Evolutionary conservation across 1,140 invertebrate species (phyloP), one percentile per base, ranked within the genome.

Genomic region (Cotesia typhae): DNA sequence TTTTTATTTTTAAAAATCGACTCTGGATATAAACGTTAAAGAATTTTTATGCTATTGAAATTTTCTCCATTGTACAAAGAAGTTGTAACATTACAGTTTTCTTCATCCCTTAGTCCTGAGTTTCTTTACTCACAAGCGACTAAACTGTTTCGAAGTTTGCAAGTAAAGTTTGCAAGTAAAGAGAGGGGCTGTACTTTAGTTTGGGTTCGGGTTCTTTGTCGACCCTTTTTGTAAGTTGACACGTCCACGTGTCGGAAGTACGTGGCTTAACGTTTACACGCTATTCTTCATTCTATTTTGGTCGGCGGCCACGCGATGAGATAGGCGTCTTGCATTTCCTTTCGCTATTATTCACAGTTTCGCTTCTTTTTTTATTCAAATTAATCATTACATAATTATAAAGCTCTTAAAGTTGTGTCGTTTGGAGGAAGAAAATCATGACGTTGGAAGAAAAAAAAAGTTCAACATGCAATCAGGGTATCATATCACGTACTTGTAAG

Each of bases 161-260:
- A 28, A 28, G 28, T 28, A 28, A 64, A 64, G 28, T 64, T 64
- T 64, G 36, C 59, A 20, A 28, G 57, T 28, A 17, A 66, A 41
- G n/a, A 52, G 41, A 59, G 41, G 14, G 37, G 41, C 14, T 10
- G 17, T 38, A 47, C 41, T 61, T 70, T 36, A 51, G 59, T 52
- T 53, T 64, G 17, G 60, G 47, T 55, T 64, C 59, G 10, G 60
- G 41, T 55, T 64, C 59, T 70, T 70, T 53, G 69, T 70, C 69
- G 64, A 41, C 51, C 41, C 14, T 20, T 51, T 12, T 61, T 63
- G 69, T 64, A 70, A 64, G 36, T 64, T 70, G 69, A 70, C 60
- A 70, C 60, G 55, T 63, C 69, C 69, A 70, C 60, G 69, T 70
- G 60, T 70, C 68, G 38, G 36, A 64, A 60, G 59, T 60, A 60